These are phyloP conservation scores for Oreohelix idahoensis DNA, from an alignment of 1,140 invertebrate species.

Conservation along the genomic window DNA sequence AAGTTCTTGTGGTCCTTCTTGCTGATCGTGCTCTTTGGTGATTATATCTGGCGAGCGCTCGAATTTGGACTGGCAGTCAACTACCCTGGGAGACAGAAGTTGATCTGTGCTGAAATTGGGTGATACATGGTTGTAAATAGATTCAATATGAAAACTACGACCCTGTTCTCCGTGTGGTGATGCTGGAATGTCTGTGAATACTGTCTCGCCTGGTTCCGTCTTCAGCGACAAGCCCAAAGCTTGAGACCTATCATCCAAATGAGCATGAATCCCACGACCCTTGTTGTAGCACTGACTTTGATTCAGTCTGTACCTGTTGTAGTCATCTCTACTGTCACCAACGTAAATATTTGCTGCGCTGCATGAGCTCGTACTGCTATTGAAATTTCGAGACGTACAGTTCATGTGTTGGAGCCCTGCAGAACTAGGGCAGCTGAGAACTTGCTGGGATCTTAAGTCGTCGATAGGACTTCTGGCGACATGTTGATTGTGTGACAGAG, in stretches of 20 bases:
- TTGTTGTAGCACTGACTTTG: neutral
- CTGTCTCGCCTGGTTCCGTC: neutral
- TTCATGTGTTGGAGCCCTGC: neutral
- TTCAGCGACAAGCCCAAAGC: neutral
- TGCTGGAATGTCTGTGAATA: neutral
- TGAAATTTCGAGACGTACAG: neutral
- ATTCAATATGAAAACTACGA: neutral
- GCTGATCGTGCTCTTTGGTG: neutral
- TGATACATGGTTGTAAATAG: neutral
- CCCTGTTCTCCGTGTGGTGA: neutral
- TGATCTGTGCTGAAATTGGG: neutral
- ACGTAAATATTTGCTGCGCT: neutral
- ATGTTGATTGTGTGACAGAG: neutral
- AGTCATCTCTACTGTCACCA: neutral
- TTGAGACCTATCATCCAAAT: neutral
- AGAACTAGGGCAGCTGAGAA: neutral
- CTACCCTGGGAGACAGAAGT: neutral
- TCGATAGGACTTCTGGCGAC: neutral
- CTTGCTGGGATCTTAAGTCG: neutral
- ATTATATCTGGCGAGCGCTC: neutral
- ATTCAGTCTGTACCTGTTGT: constrained; percentile 1
- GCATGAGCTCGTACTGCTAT: neutral
- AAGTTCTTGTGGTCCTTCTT: neutral
- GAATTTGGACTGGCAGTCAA: neutral
- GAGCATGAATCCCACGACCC: neutral